Evolutionary conservation across 2,113 vertebrate species (phyloP).

Genomic region (Chaetodon auriga): DNA sequence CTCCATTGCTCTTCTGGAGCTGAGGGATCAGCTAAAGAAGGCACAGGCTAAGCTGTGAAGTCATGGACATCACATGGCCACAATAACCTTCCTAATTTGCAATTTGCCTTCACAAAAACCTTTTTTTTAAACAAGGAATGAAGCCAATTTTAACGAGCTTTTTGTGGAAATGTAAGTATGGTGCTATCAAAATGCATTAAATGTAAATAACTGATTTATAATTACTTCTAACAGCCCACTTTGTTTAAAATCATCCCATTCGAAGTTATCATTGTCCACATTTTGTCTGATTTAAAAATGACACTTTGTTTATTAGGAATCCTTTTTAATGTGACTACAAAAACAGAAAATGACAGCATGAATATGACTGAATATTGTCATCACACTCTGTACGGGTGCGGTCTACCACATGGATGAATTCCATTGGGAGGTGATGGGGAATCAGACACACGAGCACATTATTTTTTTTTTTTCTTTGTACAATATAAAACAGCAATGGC

Average conservation of each 20-base stretch:
- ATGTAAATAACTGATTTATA: background rate
- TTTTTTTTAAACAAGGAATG: background rate
- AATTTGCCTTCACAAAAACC: background rate
- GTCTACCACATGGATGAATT: conserved; percentile 76
- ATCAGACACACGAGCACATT: conserved; percentile 75
- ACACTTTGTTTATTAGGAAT: conserved; percentile 79
- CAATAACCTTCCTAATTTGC: background rate
- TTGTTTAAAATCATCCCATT: background rate
- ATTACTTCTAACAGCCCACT: background rate
- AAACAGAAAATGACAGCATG: conserved; percentile 83
- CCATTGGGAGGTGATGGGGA: conserved; percentile 57
- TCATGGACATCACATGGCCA: background rate
- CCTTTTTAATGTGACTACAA: conserved; percentile 84
- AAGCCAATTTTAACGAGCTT: background rate
- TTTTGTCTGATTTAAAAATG: conserved; percentile 33
- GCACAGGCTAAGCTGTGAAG: conserved; percentile 85
- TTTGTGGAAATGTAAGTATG: background rate
- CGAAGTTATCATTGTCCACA: background rate
- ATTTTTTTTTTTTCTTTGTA: conserved; percentile 71
- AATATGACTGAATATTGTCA: conserved; percentile 73
- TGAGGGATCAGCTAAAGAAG: conserved; percentile 85
- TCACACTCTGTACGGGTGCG: conserved; percentile 70
- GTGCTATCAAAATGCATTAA: background rate
- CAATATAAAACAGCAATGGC: conserved; percentile 84
- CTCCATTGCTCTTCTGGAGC: conserved; percentile 87